Percentiles rank a stretch among this genome's conserved stretches.
Conservation (phyloP, 1,140 invertebrate species). For the Drosophila kanapiae region DNA sequence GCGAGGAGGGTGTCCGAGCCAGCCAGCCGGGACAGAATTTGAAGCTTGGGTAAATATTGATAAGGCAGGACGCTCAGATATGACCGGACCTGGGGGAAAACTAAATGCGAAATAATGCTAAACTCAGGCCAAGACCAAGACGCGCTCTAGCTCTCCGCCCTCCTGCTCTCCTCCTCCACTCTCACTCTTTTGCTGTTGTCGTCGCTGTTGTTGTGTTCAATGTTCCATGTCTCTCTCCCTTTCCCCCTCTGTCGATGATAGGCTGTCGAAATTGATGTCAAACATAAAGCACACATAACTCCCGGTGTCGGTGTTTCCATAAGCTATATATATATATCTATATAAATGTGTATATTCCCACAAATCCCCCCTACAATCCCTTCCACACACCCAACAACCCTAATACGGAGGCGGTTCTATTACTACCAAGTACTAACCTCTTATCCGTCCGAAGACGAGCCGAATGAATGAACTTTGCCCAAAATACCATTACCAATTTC, state of each 20-base stretch:
- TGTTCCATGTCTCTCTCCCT: conserved; percentile 28
- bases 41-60: conserved; percentile 91
- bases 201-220: conserved; percentile 37
- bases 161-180: conserved; percentile 40
- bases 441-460: conserved; percentile 14
- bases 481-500: conserved; percentile 59
- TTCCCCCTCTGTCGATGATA: conserved; percentile 3
- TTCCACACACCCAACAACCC: conserved; percentile 5
- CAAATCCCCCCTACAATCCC: neutral
- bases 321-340: neutral
- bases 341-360: conserved; percentile 1
- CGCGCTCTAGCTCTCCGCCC: conserved; percentile 59
- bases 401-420: conserved; percentile 52
- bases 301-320: conserved; percentile 63
- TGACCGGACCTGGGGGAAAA: conserved; percentile 49
- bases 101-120: conserved; percentile 30
- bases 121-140: conserved; percentile 62
- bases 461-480: conserved; percentile 50
- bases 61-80: conserved; percentile 12
- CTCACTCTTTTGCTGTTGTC: conserved; percentile 44
- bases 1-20: conserved; percentile 96
- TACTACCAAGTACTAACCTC: conserved; percentile 28
- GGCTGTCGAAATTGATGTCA: conserved; percentile 33
- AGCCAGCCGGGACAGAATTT: conserved; percentile 97
- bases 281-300: conserved; percentile 45